These are phyloP conservation scores for Melanitta fusca DNA, from an alignment of 2,797 vertebrate species.

Conservation along the genomic window DNA sequence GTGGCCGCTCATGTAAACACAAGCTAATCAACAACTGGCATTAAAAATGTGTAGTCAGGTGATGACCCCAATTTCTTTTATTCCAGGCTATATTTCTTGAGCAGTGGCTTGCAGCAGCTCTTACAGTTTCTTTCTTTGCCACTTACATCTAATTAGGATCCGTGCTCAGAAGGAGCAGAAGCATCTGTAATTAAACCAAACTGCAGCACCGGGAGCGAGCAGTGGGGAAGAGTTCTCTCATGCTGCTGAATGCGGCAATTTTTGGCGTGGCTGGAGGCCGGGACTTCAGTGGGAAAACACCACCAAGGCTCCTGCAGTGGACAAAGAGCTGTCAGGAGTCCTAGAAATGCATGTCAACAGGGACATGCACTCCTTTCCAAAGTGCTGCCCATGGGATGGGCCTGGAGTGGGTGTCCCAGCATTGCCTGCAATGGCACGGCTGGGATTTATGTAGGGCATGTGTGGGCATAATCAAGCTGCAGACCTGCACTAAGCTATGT, in stretches of 20 bases:
- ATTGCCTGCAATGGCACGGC: accelerated
- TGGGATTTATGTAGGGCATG: not conserved
- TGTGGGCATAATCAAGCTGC: not conserved
- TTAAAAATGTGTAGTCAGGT: conserved; percentile 45
- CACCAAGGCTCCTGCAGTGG: not conserved
- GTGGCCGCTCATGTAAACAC: conserved; percentile 59
- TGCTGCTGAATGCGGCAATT: not conserved
- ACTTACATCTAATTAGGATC: conserved; percentile 69
- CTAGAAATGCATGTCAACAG: accelerated
- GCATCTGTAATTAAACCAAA: conserved; percentile 54
- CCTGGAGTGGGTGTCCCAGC: not conserved
- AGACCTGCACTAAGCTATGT: not conserved
- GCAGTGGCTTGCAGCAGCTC: conserved; percentile 2
- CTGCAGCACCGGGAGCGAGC: accelerated
- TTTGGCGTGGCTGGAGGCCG: not conserved
- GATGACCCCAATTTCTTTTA: conserved; percentile 72
- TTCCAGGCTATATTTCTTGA: conserved; percentile 64
- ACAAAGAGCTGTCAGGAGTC: not conserved
- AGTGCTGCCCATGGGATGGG: not conserved
- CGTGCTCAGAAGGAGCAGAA: conserved; percentile 1
- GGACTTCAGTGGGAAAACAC: not conserved
- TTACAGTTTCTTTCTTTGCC: conserved; percentile 22
- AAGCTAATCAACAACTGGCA: conserved; percentile 62
- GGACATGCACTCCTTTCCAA: accelerated
- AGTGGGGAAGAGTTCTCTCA: not conserved